A percentile compares a stretch with the other conserved stretches of the same genome.
Conservation (phyloP, 2,888 invertebrate genomes). For the Agrochola lota region DNA sequence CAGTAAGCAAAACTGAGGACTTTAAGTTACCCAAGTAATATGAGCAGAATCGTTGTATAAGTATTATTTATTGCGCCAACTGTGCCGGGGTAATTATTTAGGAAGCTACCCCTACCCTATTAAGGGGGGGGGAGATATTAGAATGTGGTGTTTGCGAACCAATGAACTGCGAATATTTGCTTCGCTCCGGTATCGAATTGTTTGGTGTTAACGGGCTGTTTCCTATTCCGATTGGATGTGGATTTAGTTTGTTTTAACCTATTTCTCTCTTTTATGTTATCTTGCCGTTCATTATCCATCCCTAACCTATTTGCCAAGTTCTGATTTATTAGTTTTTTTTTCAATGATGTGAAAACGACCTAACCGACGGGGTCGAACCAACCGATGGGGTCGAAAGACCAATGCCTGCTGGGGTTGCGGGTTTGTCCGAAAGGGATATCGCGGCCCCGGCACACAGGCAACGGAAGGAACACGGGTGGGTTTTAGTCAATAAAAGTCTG, state of each 20-base stretch:
- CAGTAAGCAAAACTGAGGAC: conserved; percentile 51
- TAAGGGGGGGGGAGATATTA: conserved; percentile 68
- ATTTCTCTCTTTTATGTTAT: conserved; percentile 18
- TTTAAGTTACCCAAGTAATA: conserved; percentile 63
- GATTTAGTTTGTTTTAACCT: conserved; percentile 8
- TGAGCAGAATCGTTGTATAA: conserved; percentile 80
- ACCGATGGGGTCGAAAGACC: too few relatives aligned
- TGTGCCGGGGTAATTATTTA: conserved; percentile 85
- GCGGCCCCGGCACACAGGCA: too few relatives aligned
- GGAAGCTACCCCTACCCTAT: conserved; percentile 70
- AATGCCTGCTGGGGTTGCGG: too few relatives aligned
- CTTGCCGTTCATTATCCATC: not conserved
- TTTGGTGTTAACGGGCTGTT: conserved; percentile 42
- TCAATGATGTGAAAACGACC: not conserved
- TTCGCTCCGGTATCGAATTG: conserved; percentile 68
- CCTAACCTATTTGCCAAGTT: not conserved
- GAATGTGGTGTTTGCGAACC: conserved; percentile 70
- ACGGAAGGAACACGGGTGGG: too few relatives aligned
- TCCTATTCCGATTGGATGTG: conserved; percentile 31
- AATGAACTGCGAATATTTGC: conserved; percentile 70
- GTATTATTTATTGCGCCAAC: conserved; percentile 87
- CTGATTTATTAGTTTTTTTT: not conserved
- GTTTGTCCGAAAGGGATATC: too few relatives aligned
- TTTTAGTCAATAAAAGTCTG: too few relatives aligned
- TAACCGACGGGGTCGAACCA: too few relatives aligned